Conservation (phyloP, 2,113 vertebrate genomes). For the Alethe castanea region DNA sequence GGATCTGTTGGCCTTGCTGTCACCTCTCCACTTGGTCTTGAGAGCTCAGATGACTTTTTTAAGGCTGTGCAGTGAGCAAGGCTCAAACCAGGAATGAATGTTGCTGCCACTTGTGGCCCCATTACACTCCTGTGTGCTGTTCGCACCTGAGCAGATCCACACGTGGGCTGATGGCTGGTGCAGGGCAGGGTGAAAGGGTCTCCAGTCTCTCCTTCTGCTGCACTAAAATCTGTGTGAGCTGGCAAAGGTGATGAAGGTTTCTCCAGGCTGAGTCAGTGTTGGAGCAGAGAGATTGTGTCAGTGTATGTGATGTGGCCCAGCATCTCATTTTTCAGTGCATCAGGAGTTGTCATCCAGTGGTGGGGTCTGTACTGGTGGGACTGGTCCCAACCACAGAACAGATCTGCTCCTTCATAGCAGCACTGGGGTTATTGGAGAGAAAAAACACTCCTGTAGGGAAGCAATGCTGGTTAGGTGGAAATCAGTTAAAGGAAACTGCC, state of each 20-base stretch:
- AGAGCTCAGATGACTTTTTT: neutral
- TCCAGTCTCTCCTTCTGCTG: neutral
- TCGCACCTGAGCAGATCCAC: neutral
- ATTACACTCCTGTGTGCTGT: neutral
- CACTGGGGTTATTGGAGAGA: conserved; percentile 23
- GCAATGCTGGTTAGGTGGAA: conserved; percentile 32
- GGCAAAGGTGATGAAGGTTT: neutral
- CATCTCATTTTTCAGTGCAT: neutral
- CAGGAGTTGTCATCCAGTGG: neutral
- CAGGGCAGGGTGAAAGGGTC: neutral
- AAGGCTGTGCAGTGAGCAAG: fast-evolving
- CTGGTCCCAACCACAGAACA: neutral
- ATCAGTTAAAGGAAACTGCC: conserved; percentile 43
- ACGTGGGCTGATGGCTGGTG: neutral
- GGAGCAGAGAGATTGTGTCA: neutral
- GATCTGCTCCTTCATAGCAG: conserved; percentile 43
- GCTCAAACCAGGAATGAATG: neutral
- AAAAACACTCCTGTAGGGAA: conserved; percentile 13
- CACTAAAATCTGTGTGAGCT: fast-evolving
- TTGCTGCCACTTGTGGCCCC: neutral
- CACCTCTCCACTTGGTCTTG: neutral
- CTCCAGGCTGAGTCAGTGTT: neutral
- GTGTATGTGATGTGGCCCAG: neutral
- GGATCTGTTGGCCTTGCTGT: neutral
- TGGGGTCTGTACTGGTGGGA: neutral